These are phyloP conservation scores for Protonibea diacanthus DNA, from an alignment of 2,797 vertebrate genomes.

Conservation along the genomic window DNA sequence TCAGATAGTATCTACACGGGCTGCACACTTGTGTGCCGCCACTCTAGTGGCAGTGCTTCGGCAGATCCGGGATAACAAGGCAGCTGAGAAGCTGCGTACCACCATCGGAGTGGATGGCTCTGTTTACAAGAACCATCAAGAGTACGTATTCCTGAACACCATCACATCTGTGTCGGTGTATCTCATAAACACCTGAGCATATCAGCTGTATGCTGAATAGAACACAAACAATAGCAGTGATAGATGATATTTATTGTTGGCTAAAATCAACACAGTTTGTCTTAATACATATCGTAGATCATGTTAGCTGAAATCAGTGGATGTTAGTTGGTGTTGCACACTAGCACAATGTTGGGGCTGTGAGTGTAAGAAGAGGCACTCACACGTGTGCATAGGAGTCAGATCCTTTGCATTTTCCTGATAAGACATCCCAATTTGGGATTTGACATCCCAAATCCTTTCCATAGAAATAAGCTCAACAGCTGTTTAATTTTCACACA, in stretches of 20 bases:
- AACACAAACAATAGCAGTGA: not conserved
- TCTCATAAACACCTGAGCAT: not conserved
- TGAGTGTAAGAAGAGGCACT: no score
- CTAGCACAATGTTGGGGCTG: no score
- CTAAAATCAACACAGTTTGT: no score
- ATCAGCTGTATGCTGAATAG: no score
- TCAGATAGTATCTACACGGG: constrained; percentile 93
- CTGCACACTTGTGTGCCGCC: constrained; percentile 92
- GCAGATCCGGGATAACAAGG: constrained; percentile 95
- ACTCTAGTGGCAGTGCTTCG: constrained; percentile 89
- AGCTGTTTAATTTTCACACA: not conserved
- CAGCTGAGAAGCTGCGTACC: constrained; percentile 88
- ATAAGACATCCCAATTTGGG: no score
- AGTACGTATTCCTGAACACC: constrained; percentile 85
- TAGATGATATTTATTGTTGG: not conserved
- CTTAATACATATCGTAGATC: no score
- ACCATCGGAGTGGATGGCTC: constrained; percentile 94
- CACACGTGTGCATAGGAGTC: no score
- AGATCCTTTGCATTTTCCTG: no score
- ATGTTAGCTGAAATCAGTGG: no score
- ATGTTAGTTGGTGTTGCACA: no score
- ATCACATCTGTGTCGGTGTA: accelerated
- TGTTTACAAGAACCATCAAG: constrained; percentile 95
- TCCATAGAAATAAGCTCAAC: no score
- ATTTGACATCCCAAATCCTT: no score